A percentile compares a stretch with the other conserved stretches of the same genome.
These are phyloP conservation scores for Enteromius afrohamiltoni DNA, from an alignment of 2,797 vertebrate genomes.

Conservation along the genomic window DNA sequence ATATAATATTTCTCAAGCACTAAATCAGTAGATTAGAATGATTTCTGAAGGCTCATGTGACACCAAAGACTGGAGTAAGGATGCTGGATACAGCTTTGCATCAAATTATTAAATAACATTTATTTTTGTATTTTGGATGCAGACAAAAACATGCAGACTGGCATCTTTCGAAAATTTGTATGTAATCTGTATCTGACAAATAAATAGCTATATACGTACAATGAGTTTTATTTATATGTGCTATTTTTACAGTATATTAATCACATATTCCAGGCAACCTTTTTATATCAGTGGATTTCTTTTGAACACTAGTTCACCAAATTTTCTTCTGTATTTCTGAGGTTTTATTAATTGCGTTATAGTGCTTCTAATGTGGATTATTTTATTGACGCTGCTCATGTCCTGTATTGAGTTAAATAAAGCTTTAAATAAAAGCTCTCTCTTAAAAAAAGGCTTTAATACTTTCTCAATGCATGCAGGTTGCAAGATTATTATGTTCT, in stretches of 20 bases:
- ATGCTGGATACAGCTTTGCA: neutral
- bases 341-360: neutral
- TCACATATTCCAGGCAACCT: too few species aligned
- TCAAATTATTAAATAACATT: neutral
- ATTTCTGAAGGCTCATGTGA: neutral
- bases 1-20: neutral
- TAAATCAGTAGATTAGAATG: neutral
- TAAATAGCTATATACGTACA: too few species aligned
- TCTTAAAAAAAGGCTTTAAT: slow-evolving; percentile 26
- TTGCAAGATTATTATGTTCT: slow-evolving; percentile 37
- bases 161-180: too few species aligned
- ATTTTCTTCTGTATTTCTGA: neutral
- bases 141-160: neutral
- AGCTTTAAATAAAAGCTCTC: slow-evolving; percentile 20
- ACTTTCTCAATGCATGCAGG: neutral
- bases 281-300: too few species aligned
- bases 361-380: neutral
- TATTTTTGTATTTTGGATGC: neutral
- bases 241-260: too few species aligned
- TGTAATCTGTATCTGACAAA: neutral
- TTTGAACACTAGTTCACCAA: too few species aligned
- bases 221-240: too few species aligned
- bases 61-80: neutral
- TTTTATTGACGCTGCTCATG: neutral
- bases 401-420: neutral